These are phyloP conservation scores for Capromys pilorides DNA, from an alignment of 2,797 vertebrate genomes.

Conservation along the genomic window DNA sequence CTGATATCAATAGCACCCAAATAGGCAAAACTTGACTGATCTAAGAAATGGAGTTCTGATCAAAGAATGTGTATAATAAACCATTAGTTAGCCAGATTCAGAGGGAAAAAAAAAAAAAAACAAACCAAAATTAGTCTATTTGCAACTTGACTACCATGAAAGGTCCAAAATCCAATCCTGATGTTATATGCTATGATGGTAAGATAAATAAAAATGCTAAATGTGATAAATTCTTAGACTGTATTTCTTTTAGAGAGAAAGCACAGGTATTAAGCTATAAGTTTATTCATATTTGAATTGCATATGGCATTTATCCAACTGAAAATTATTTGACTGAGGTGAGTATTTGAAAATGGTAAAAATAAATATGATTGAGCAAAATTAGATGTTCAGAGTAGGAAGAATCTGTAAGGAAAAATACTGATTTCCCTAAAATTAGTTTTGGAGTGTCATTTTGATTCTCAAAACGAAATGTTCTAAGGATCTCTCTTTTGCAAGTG, in stretches of 20 bases:
- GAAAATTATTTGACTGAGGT: not conserved
- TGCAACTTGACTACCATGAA: not conserved
- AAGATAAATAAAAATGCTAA: not conserved
- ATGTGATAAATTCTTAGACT: not conserved
- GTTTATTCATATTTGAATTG: not conserved
- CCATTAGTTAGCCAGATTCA: not conserved
- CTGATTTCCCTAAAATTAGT: not conserved
- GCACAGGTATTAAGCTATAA: not conserved
- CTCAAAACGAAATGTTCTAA: not conserved
- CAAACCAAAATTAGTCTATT: not conserved
- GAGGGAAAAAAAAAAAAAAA: accelerated
- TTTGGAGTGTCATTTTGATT: not conserved
- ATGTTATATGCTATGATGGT: not conserved
- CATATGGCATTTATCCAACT: not conserved
- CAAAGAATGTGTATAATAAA: not conserved
- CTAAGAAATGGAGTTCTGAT: not conserved
- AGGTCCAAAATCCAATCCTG: not conserved
- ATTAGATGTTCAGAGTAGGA: not conserved
- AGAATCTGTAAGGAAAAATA: not conserved
- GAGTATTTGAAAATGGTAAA: not conserved
- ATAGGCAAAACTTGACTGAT: not conserved
- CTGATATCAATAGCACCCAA: not conserved
- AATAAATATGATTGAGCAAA: not conserved
- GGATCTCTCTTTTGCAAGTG: not conserved
- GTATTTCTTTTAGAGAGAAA: not conserved